Evolutionary conservation across 2,797 vertebrate species (phyloP).

Genomic region (Melanotaenia maccullochi): DNA sequence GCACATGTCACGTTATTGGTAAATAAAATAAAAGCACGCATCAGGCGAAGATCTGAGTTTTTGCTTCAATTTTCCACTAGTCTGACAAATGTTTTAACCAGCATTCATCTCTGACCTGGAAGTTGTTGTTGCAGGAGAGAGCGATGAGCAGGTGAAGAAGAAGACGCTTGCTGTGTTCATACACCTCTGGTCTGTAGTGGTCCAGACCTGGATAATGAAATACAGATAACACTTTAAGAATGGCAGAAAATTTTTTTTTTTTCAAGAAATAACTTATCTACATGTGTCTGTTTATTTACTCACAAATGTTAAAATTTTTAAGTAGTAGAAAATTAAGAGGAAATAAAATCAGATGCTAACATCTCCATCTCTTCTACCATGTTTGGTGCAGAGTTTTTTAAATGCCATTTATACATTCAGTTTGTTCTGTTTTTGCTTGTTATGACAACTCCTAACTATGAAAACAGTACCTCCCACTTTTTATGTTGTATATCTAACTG

Average conservation of each 20-base stretch:
- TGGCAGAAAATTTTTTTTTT: not conserved
- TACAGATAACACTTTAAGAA: constrained; percentile 14
- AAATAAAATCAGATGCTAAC: too few relatives aligned
- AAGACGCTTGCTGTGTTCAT: constrained; percentile 97
- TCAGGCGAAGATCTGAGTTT: not conserved
- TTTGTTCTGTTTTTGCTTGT: constrained; percentile 7
- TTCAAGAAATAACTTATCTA: not conserved
- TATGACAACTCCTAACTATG: not conserved
- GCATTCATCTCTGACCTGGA: constrained; percentile 76
- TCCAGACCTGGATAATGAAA: constrained; percentile 88
- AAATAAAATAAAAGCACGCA: not conserved
- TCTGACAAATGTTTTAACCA: not conserved
- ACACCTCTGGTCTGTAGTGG: constrained; percentile 97
- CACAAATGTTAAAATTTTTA: not conserved
- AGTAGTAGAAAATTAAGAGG: not conserved
- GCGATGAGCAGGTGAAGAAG: constrained; percentile 96
- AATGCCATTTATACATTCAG: not conserved
- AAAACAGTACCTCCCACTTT: not conserved
- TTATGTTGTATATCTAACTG: not conserved
- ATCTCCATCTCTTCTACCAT: not conserved
- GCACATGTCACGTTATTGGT: too few relatives aligned
- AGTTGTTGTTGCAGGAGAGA: constrained; percentile 95
- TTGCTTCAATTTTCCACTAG: not conserved
- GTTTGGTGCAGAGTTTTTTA: not conserved
- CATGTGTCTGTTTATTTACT: not conserved